Base-by-base conservation (phyloP, 1,140 invertebrate genomes). In the Oncopodura yosiiana region DNA sequence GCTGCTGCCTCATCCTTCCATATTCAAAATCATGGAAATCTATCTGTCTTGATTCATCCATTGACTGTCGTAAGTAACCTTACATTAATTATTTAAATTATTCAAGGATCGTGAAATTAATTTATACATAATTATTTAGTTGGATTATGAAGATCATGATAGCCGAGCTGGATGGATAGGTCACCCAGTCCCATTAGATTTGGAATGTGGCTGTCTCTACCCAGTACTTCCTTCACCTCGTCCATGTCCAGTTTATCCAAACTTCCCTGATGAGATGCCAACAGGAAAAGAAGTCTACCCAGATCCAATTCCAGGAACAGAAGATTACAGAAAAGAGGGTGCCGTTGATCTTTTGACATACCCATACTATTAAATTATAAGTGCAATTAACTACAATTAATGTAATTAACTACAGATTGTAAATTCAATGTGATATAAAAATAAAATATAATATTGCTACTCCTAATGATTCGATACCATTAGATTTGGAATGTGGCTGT, bases 21-120 rank as follows among this genome's bases (percentile, higher is more conserved):
- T 18, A 51, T 49, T 5, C 55, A 61, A 46, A 57, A 61, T 21
- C 54, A 52, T 24, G 60, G 60, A 41, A 61, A 61, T 41, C 45
- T 61, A 3, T 57, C 60, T 2, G 48, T 61, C 5, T 43, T 58
- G n/a, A 38, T 61, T 24, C 60, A 61, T 41, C 60, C 60, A 9
- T 38, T 61, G 51, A 61, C 60, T 21, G 46, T 39, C 16, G n/a
- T n/a, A n/a, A n/a, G n/a, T n/a, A n/a, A n/a, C n/a, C n/a, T n/a
- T n/a, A n/a, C n/a, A n/a, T n/a, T n/a, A n/a, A n/a, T n/a, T n/a
- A n/a, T n/a, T n/a, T n/a, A n/a, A n/a, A n/a, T n/a, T n/a, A n/a
- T n/a, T n/a, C n/a, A n/a, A n/a, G n/a, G n/a, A n/a, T n/a, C n/a
- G n/a, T n/a, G n/a, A n/a, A n/a, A n/a, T n/a, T n/a, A n/a, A n/a